Base-by-base conservation (phyloP, 2,888 invertebrate genomes). In the Lordiphosa andalusiaca region DNA sequence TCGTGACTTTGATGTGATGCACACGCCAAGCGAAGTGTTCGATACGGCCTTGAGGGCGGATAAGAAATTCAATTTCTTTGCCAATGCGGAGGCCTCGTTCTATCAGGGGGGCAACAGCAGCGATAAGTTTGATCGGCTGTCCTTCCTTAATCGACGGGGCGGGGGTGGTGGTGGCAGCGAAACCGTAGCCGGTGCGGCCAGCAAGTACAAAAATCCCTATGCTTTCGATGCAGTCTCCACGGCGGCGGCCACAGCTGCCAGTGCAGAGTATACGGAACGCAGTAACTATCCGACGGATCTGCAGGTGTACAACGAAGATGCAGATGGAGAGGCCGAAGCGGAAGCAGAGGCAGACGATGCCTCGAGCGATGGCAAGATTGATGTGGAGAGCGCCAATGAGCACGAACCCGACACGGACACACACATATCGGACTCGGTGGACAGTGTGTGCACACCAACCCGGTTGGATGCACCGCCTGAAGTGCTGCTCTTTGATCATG, bases 381-480 rank as follows among this genome's bases (percentile, higher is more conserved):
- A 90, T 53, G 90, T 90, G 13, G 90, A 90, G 60, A 89, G 88
- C 46, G 87, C 87, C 51, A 86, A 87, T 19, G 89, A 89, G 46
- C 85, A 87, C 10, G 88, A 89, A 9, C 87, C 88, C 55, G 89
- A 89, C 46, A 30, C 30, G 9, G 89, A 89, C 33, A 89, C 89
- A 12, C 88, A 87, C 42, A 88, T 88, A 71, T 88, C 89, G 1
- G 89, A 89, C 54, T 89, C 89, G 1, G 85, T 88, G 23, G 89
- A 89, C 41, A 88, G 88, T 39, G 75, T 87, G 7, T 87, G 88
- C 63, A 81, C 86, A 39, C 85, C 77, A 37, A 86, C 77, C 41
- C 76, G 85, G 3, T 62, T 85, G 41, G 87, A 87, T 38, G 73
- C 73, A 1, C 72, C 76, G 10, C 56, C 68, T 3, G 87, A 85